Conservation (phyloP, 2,113 vertebrate genomes). For the Cettia cetti region DNA sequence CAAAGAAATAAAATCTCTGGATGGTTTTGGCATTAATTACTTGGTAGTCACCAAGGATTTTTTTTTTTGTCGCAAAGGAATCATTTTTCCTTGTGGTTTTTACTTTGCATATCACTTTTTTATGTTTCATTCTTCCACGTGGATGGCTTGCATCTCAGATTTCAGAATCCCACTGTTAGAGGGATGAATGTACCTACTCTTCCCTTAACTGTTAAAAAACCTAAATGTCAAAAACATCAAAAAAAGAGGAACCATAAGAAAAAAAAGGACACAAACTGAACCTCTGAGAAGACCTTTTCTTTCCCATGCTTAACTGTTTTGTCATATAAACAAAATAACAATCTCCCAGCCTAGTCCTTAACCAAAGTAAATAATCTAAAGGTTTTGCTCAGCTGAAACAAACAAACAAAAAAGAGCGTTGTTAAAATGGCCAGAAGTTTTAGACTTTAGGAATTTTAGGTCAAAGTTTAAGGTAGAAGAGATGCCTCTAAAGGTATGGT, state of each 20-base stretch:
- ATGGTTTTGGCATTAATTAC: neutral
- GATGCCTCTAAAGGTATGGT: neutral
- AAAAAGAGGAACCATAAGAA: neutral
- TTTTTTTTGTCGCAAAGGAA: neutral
- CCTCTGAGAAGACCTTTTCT: neutral
- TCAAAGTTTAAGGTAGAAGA: neutral
- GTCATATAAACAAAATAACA: neutral
- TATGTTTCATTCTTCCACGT: neutral
- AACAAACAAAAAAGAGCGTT: neutral
- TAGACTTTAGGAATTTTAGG: neutral
- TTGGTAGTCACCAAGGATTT: neutral
- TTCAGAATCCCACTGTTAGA: neutral
- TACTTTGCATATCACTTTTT: neutral
- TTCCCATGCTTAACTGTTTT: neutral
- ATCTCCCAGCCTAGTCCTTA: neutral
- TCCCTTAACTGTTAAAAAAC: neutral
- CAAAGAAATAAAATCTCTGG: neutral
- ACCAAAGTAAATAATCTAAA: neutral
- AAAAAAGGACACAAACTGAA: neutral
- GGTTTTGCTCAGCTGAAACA: neutral
- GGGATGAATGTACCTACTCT: neutral
- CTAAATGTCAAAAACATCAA: neutral
- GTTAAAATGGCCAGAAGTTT: neutral
- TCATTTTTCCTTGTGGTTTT: neutral
- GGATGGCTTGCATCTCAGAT: neutral